Base-by-base conservation (phyloP, 2,888 invertebrate genomes). In the Neoaliturus tenellus region DNA sequence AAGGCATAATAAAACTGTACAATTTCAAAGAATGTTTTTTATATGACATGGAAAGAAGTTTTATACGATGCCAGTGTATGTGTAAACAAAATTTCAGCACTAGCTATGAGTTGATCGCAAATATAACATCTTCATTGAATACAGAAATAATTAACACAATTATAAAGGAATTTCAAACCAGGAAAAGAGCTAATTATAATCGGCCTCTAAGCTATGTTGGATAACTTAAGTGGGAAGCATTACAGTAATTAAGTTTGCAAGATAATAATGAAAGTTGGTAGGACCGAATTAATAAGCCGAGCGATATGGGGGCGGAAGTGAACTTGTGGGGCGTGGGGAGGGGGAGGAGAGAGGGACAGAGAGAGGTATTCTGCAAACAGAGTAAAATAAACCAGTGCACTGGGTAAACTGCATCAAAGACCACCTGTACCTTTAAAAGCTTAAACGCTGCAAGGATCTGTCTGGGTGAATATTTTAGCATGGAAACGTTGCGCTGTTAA, bases 241-340 rank as follows among this genome's bases (percentile, higher is more conserved):
- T 35, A 17, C 23, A 20, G 71, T 71, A 71, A 71, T 44, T 41
- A 41, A 25, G 75, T 75, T 44, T 25, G 44, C 44, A 28, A 75
- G 44, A 75, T 75, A 75, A 71, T 71, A 67, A 73, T 73, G 75
- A 44, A 75, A 75, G 44, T 75, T 75, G 75, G 75, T 44, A 28
- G 44, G 25, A 25, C n/a, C 35, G 75, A 75, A 44, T 75, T 75
- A 75, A 75, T 75, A 25, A 75, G 75, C 75, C 48, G 17, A 75
- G 48, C 71, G 39, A 31, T 39, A 31, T 33, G 69, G 69, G 31
- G 69, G 6, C 33, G 31, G 17, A 14, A 44, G 44, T 17, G 44
- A 44, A 51, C 14, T 8, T 67, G 25, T 8, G 71, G 71, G 17
- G 67, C 2, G 71, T 28, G 20, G 39, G 17, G 23, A 12, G 71